Percentiles rank a stretch among this genome's conserved stretches.
Conservation (phyloP, 2,888 invertebrate genomes). For the Aplocera efformata region DNA sequence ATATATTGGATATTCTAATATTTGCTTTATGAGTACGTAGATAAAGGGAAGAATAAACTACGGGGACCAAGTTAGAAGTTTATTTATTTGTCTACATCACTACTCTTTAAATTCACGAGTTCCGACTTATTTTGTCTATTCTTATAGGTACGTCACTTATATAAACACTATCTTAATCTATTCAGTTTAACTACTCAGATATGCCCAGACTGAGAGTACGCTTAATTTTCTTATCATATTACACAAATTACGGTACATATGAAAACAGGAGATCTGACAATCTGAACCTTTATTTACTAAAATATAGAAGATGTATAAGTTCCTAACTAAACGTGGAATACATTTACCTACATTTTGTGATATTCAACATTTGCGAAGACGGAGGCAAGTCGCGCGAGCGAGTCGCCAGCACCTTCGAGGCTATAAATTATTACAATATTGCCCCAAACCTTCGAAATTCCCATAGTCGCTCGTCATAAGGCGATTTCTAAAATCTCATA, state of each 20-base stretch:
- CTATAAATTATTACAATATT: constrained; percentile 44
- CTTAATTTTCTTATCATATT: constrained; percentile 60
- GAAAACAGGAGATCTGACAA: constrained; percentile 72
- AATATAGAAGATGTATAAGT: constrained; percentile 49
- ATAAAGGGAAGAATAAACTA: constrained; percentile 38
- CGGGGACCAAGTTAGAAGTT: constrained; percentile 59
- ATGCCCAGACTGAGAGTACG: constrained; percentile 62
- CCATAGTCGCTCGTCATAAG: constrained; percentile 51
- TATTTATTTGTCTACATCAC: constrained; percentile 74
- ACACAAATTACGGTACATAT: constrained; percentile 67
- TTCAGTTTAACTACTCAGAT: constrained; percentile 48
- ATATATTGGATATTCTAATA: too few species aligned
- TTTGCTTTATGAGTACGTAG: too few species aligned
- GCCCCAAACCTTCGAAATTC: constrained; percentile 63
- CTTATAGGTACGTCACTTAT: constrained; percentile 72
- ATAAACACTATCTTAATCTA: constrained; percentile 72
- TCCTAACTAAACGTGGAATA: constrained; percentile 61
- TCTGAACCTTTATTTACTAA: constrained; percentile 55
- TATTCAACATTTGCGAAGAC: constrained; percentile 63
- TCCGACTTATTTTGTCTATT: constrained; percentile 73
- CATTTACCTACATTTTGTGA: constrained; percentile 49
- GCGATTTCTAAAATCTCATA: constrained; percentile 53
- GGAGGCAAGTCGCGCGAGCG: constrained; percentile 71
- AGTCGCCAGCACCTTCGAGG: constrained; percentile 77
- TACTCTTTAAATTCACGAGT: constrained; percentile 75